A percentile compares a stretch with the other conserved stretches of the same genome.
Evolutionary conservation across 2,113 vertebrate species (phyloP).

Genomic region (Ochotona curzoniae): DNA sequence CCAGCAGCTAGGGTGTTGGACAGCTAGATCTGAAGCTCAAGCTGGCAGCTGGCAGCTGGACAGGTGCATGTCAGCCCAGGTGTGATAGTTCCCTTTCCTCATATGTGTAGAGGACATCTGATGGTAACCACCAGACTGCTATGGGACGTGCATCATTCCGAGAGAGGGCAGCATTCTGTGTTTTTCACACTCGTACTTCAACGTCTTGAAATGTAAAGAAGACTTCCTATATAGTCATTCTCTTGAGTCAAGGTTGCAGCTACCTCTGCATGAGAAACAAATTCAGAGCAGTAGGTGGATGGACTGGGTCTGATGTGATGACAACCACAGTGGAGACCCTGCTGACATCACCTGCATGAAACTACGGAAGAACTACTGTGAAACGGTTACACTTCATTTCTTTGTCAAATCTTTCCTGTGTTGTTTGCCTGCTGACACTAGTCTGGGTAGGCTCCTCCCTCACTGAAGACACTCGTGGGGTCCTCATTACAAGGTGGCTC

Average conservation of each 20-base stretch:
- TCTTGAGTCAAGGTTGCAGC: background rate
- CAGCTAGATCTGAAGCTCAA: fast-evolving
- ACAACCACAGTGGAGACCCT: background rate
- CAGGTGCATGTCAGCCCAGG: background rate
- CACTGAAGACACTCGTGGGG: background rate
- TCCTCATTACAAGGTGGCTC: background rate
- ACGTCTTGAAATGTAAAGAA: background rate
- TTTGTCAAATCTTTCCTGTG: background rate
- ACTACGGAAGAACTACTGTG: background rate
- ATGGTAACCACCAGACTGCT: background rate
- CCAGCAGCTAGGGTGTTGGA: background rate
- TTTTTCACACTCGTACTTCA: background rate
- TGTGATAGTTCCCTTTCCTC: fast-evolving
- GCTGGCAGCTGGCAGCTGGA: background rate
- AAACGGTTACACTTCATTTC: background rate
- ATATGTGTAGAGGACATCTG: background rate
- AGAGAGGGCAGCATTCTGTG: background rate
- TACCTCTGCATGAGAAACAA: background rate
- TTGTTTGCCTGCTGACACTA: background rate
- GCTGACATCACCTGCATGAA: background rate
- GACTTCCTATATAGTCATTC: background rate
- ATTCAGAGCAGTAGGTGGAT: background rate
- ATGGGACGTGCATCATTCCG: background rate
- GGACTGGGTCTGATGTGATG: background rate
- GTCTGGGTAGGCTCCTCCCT: background rate